Percentiles rank a stretch among this genome's conserved stretches.
These are phyloP conservation scores for Knipowitschia caucasica DNA, from an alignment of 2,797 vertebrate species.

Conservation along the genomic window DNA sequence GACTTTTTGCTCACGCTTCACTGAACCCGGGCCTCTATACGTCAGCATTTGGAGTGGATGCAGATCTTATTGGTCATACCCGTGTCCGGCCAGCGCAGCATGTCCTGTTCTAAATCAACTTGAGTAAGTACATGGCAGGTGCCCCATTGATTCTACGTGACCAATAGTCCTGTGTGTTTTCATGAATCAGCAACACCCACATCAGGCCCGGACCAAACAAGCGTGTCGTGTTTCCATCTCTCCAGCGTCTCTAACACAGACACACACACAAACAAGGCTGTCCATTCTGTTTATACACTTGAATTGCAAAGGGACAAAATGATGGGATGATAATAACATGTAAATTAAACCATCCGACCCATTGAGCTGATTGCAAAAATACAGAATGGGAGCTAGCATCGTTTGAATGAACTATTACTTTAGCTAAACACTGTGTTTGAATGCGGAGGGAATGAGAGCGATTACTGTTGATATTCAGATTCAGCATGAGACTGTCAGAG, in stretches of 20 bases:
- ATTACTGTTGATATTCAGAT: no score
- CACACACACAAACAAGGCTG: conserved; percentile 19
- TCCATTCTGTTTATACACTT: conserved; percentile 14
- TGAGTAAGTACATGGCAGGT: conserved; percentile 10
- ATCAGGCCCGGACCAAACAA: conserved; percentile 35
- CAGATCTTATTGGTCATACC: conserved; percentile 15
- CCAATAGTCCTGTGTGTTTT: conserved; percentile 26
- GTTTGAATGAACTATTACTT: no score
- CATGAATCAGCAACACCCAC: conserved; percentile 29
- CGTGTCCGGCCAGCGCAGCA: background rate
- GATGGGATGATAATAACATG: background rate
- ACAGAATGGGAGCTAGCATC: no score
- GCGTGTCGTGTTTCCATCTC: conserved; percentile 34
- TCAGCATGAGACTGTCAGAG: no score
- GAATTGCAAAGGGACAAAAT: conserved; percentile 3
- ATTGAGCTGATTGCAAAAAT: no score
- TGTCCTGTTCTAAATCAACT: conserved; percentile 7
- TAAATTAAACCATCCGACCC: background rate
- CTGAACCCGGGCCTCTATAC: background rate
- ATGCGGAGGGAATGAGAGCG: no score
- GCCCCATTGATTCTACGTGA: conserved; percentile 48
- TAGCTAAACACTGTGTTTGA: no score
- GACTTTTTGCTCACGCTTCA: background rate
- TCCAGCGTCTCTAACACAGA: background rate
- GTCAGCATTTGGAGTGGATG: conserved; percentile 5